These are phyloP conservation scores for Ciona savignyi DNA, from an alignment of 23 tunicate species.

Conservation along the genomic window DNA sequence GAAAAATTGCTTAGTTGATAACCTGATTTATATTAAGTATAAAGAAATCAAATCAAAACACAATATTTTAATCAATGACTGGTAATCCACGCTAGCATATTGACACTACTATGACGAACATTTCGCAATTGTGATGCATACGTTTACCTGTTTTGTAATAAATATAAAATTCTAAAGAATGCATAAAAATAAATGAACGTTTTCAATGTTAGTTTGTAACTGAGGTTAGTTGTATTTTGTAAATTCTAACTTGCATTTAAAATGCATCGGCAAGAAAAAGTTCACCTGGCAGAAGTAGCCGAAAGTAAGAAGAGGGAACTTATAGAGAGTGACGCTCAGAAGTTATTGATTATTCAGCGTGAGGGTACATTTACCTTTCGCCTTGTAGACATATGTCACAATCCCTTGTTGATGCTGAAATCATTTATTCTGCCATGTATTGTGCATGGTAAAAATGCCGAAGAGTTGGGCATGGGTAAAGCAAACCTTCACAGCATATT, in stretches of 20 bases:
- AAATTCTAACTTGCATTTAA: neutral
- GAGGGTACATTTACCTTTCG: conserved; percentile 69
- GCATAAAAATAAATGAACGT: too few species aligned
- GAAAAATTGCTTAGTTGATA: too few species aligned
- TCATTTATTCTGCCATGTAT: conserved; percentile 46
- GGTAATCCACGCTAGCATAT: too few species aligned
- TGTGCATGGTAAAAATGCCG: conserved; percentile 49
- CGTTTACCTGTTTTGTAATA: too few species aligned
- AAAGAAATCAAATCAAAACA: too few species aligned
- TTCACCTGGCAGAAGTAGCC: conserved; percentile 32
- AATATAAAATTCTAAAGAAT: too few species aligned
- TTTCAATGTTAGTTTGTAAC: too few species aligned
- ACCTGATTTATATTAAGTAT: too few species aligned
- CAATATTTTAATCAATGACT: too few species aligned
- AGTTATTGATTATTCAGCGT: conserved; percentile 48
- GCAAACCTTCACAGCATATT: conserved; percentile 17
- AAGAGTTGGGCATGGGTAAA: conserved; percentile 52
- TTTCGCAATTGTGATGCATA: too few species aligned
- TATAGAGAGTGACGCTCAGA: conserved; percentile 41
- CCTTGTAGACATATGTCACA: conserved; percentile 41
- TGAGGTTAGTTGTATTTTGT: neutral
- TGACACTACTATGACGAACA: too few species aligned
- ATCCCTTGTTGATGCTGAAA: conserved; percentile 33
- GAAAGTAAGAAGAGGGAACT: conserved; percentile 25
- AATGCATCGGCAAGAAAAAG: conserved; percentile 9